These are phyloP conservation scores for Zenarchopterus dispar DNA, from an alignment of 2,797 vertebrate genomes.

Conservation along the genomic window DNA sequence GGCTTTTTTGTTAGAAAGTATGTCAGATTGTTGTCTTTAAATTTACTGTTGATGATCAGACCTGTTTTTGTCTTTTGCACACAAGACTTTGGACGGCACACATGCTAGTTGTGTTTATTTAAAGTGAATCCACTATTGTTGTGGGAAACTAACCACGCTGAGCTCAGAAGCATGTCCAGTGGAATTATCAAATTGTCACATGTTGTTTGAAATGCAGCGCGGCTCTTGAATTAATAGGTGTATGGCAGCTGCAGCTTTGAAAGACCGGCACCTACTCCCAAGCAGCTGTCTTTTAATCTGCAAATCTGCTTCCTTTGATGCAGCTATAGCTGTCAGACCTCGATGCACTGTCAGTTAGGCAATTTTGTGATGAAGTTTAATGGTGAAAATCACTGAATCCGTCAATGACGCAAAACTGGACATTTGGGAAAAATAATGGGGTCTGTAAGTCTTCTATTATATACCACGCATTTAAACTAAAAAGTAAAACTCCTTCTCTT, in stretches of 20 bases:
- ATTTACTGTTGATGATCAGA: background rate
- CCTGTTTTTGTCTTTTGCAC: background rate
- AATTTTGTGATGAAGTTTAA: too few relatives aligned
- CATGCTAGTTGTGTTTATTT: background rate
- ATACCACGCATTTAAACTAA: too few relatives aligned
- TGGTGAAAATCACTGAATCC: too few relatives aligned
- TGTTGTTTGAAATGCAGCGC: background rate
- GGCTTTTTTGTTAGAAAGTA: background rate
- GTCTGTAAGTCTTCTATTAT: too few relatives aligned
- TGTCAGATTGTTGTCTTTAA: background rate
- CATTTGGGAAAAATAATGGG: too few relatives aligned
- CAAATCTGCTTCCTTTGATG: slow-evolving; percentile 9
- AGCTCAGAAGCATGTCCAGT: slow-evolving; percentile 1
- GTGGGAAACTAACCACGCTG: background rate
- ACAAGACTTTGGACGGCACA: background rate
- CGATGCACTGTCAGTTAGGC: background rate
- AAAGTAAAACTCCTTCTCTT: too few relatives aligned
- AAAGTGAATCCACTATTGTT: background rate
- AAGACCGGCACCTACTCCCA: background rate
- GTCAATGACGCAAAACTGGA: too few relatives aligned
- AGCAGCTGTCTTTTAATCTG: slow-evolving; percentile 16
- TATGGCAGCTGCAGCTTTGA: slow-evolving; percentile 25
- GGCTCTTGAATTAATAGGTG: slow-evolving; percentile 8
- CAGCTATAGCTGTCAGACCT: background rate
- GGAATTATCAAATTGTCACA: slow-evolving; percentile 19